These are phyloP conservation scores for Carcinoscorpius rotundicauda DNA, from an alignment of 1,140 invertebrate species.

Conservation along the genomic window DNA sequence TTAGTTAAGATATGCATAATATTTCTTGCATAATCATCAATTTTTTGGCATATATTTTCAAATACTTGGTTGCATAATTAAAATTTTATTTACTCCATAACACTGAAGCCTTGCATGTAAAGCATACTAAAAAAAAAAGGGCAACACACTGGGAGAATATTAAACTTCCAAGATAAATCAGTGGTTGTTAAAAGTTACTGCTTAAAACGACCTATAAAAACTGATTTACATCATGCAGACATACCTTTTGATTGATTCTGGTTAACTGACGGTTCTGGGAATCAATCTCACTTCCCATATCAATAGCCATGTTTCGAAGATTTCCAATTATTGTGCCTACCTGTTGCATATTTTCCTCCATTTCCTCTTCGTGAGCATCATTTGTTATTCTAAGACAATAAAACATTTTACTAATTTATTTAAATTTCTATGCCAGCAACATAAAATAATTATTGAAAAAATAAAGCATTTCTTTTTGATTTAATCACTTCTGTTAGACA, in stretches of 20 bases:
- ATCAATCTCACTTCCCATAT: constrained; percentile 95
- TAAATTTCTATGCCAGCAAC: no score
- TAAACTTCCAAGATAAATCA: background rate
- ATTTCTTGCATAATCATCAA: no score
- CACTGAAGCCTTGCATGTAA: background rate
- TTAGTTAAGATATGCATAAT: no score
- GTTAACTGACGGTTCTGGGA: constrained; percentile 96
- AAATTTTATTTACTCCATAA: constrained; percentile 1
- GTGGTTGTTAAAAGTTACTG: background rate
- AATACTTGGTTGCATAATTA: no score
- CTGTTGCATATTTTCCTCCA: constrained; percentile 47
- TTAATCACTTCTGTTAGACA: no score
- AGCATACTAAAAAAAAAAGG: background rate
- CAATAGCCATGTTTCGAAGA: constrained; percentile 96
- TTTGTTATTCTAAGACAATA: constrained; percentile 40
- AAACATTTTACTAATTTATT: no score
- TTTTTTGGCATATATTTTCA: no score
- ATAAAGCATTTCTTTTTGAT: no score
- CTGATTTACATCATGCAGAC: background rate
- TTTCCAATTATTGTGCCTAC: constrained; percentile 86
- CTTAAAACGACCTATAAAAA: background rate
- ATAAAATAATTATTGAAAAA: no score
- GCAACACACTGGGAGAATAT: background rate
- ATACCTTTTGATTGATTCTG: constrained; percentile 94
- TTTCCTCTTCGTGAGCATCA: constrained; percentile 48